These are phyloP conservation scores for Drosophila lini DNA, from an alignment of 1,140 invertebrate species.

Conservation along the genomic window DNA sequence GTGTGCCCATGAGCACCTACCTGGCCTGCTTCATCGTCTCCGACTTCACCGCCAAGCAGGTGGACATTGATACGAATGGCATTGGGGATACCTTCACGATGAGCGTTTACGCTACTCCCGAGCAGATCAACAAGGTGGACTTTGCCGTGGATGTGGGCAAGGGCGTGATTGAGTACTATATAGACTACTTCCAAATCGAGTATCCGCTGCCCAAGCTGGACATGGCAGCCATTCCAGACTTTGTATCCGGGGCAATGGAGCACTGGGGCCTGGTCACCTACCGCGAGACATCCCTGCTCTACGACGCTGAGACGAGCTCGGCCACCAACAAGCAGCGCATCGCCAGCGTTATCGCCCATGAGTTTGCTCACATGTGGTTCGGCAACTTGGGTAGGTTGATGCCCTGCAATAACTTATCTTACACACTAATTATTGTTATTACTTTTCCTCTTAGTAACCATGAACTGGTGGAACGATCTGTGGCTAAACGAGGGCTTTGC, in stretches of 20 bases:
- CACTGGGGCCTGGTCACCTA: conserved; percentile 96
- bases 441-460: conserved; percentile 88
- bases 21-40: conserved; percentile 95
- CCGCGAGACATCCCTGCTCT: conserved; percentile 93
- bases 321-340: conserved; percentile 91
- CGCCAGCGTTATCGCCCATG: conserved; percentile 94
- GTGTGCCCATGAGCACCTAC: conserved; percentile 97
- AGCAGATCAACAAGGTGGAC: conserved; percentile 90
- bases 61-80: conserved; percentile 86
- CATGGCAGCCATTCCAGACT: conserved; percentile 97
- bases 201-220: conserved; percentile 96
- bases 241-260: conserved; percentile 97
- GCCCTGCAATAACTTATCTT: neutral
- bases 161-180: conserved; percentile 93
- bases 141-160: conserved; percentile 93
- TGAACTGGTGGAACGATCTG: conserved; percentile 96
- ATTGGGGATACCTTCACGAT: conserved; percentile 87
- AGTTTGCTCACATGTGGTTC: conserved; percentile 97
- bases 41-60: conserved; percentile 89
- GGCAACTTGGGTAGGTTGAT: conserved; percentile 88
- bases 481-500: conserved; percentile 98
- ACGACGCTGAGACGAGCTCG: conserved; percentile 89
- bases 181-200: conserved; percentile 93
- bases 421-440: neutral
- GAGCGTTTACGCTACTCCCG: conserved; percentile 90